Conservation (phyloP, 2,797 vertebrate genomes). For the Etheostoma nigrum region DNA sequence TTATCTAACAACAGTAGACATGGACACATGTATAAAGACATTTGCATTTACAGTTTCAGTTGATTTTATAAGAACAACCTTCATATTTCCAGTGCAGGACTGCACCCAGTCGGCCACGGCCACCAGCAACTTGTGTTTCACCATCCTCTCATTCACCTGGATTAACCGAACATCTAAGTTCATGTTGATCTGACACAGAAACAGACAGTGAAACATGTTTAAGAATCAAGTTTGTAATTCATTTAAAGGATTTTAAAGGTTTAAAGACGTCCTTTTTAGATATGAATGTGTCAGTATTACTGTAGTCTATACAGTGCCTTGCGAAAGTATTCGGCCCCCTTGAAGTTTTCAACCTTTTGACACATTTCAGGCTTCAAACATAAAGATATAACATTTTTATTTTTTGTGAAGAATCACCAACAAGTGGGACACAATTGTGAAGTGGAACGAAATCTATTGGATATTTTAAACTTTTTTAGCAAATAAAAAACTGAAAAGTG, state of each 20-base stretch:
- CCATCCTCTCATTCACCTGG: conserved; percentile 84
- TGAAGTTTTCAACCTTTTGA: no score
- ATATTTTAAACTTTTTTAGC: no score
- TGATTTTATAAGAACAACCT: conserved; percentile 69
- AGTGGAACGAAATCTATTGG: no score
- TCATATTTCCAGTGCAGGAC: conserved; percentile 79
- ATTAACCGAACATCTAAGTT: conserved; percentile 85
- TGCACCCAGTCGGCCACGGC: conserved; percentile 83
- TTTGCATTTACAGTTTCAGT: not conserved
- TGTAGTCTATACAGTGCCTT: not conserved
- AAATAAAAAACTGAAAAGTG: no score
- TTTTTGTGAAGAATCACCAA: no score
- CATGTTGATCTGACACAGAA: conserved; percentile 80
- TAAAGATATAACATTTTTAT: no score
- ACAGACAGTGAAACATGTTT: conserved; percentile 20
- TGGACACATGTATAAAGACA: not conserved
- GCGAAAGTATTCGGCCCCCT: no score
- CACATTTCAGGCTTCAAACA: no score
- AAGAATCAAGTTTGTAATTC: not conserved
- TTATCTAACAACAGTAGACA: not conserved
- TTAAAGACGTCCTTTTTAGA: not conserved
- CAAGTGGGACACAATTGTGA: no score
- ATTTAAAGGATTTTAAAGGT: not conserved
- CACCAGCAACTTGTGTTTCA: conserved; percentile 80
- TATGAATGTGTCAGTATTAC: not conserved